A percentile compares a stretch with the other conserved stretches of the same genome.
These are phyloP conservation scores for Acipenser ruthenus DNA, from an alignment of 2,797 vertebrate genomes.

Conservation along the genomic window DNA sequence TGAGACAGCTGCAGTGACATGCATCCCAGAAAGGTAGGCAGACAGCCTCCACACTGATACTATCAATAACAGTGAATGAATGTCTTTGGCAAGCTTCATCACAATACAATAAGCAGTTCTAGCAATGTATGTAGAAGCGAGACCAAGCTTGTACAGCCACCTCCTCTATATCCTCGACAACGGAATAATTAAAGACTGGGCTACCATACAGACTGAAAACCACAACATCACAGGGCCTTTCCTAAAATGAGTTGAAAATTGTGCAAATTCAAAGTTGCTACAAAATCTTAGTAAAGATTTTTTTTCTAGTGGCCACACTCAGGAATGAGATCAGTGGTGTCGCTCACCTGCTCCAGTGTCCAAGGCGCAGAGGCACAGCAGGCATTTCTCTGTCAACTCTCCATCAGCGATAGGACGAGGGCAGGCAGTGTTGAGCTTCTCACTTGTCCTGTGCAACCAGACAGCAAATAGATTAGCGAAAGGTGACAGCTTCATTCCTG, in stretches of 20 bases:
- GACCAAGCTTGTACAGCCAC: no score
- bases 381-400: conserved; percentile 45
- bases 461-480: background rate
- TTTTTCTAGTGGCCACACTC: background rate
- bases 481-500: background rate
- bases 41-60: background rate
- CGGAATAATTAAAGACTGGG: background rate
- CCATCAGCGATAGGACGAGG: conserved; percentile 19
- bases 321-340: background rate
- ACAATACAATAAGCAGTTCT: no score
- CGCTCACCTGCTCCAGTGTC: conserved; percentile 60
- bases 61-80: background rate
- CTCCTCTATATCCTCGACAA: no score
- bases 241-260: no score
- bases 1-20: background rate
- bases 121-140: no score
- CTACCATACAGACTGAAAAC: background rate
- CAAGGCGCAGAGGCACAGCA: conserved; percentile 72
- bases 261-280: background rate
- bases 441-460: conserved; percentile 67
- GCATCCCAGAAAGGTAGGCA: background rate
- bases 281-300: background rate
- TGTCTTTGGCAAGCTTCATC: background rate
- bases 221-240: no score
- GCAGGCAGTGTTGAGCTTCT: conserved; percentile 69